Percentiles rank a stretch among this genome's conserved stretches.
phyloP scores from a whole-genome alignment of 2,888 invertebrate genomes.

The Danaus chrysippus region DNA sequence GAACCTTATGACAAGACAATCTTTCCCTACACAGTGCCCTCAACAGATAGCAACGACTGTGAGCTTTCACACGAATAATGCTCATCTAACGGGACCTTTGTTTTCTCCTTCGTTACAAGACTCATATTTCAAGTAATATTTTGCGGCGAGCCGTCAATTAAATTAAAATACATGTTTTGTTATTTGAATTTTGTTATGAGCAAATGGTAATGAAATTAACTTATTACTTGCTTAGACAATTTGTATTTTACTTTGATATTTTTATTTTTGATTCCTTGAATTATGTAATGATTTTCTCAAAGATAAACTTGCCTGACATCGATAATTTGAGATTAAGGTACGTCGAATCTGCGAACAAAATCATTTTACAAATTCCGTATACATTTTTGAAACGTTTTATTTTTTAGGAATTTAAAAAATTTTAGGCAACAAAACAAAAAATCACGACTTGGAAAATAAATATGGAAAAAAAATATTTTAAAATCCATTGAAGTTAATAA shows the following conservation, averaged over 20 bases:
- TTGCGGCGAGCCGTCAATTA: background rate
- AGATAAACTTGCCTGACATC: too few species aligned
- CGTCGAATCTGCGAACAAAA: too few species aligned
- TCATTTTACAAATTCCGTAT: background rate
- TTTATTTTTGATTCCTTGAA: background rate
- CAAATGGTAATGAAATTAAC: too few species aligned
- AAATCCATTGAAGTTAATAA: background rate
- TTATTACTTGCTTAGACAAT: background rate
- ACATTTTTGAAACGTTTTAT: too few species aligned
- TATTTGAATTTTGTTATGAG: too few species aligned
- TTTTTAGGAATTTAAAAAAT: too few species aligned
- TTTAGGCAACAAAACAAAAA: too few species aligned
- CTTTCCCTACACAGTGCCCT: constrained; percentile 67
- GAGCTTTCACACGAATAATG: constrained; percentile 67
- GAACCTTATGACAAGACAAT: constrained; percentile 72
- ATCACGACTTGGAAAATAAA: too few species aligned
- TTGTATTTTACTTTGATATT: background rate
- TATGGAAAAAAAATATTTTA: too few species aligned
- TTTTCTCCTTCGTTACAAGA: constrained; percentile 39
- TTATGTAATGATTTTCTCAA: background rate
- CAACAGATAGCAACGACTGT: constrained; percentile 66
- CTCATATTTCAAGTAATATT: constrained; percentile 12
- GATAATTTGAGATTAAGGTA: too few species aligned
- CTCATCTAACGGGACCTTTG: constrained; percentile 60
- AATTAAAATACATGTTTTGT: background rate